These are phyloP conservation scores for Drosophila setosimentum DNA, from an alignment of 2,888 invertebrate species.

Conservation along the genomic window DNA sequence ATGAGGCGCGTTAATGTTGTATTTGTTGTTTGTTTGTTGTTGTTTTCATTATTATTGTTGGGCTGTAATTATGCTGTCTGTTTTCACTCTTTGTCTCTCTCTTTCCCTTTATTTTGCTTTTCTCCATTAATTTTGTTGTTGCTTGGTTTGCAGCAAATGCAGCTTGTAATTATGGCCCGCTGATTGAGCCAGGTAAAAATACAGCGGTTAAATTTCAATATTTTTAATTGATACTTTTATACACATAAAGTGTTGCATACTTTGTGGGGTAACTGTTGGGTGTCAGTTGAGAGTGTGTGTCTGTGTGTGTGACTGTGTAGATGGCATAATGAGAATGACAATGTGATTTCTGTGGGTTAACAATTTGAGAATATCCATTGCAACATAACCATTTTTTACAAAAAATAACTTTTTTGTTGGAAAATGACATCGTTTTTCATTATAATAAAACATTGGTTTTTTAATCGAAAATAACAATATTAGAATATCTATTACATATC, in stretches of 20 bases:
- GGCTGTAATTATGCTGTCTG: conserved; percentile 67
- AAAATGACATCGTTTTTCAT: too few species aligned
- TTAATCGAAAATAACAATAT: too few species aligned
- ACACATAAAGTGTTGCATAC: conserved; percentile 54
- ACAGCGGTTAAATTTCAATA: conserved; percentile 33
- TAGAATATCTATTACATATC: too few species aligned
- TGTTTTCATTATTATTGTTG: conserved; percentile 48
- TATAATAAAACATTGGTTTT: neutral
- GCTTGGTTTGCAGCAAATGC: conserved; percentile 45
- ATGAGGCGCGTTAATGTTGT: conserved; percentile 61
- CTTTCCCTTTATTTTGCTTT: conserved; percentile 9
- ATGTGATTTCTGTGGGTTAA: neutral
- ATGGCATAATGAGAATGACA: neutral
- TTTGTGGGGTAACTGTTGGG: conserved; percentile 12
- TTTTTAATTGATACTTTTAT: conserved; percentile 34
- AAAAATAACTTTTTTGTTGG: too few species aligned
- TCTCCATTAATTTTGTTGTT: conserved; percentile 29
- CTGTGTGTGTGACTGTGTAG: neutral
- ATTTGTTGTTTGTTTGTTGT: conserved; percentile 33
- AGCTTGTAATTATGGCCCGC: conserved; percentile 43
- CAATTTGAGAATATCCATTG: neutral
- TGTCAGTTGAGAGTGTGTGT: neutral
- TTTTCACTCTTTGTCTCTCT: conserved; percentile 20
- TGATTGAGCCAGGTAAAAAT: conserved; percentile 24
- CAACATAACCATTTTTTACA: too few species aligned